These are phyloP conservation scores for Melanotaenia duboulayi DNA, from an alignment of 2,113 vertebrate species.

Conservation along the genomic window DNA sequence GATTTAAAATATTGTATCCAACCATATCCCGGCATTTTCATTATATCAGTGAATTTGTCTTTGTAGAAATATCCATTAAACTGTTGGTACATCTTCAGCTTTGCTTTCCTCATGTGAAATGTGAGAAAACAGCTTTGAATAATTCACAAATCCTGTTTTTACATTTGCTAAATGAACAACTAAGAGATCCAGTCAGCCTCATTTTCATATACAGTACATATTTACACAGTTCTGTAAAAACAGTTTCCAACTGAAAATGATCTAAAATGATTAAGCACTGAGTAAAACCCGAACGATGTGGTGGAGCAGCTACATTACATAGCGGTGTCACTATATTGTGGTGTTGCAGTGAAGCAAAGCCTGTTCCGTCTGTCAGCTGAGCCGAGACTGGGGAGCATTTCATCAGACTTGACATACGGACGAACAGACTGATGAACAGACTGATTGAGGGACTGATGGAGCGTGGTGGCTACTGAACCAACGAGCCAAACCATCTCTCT, in stretches of 20 bases:
- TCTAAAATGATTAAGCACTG: constrained; percentile 7
- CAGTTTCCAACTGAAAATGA: constrained; percentile 2
- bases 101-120: too few species aligned
- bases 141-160: not conserved
- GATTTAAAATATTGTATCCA: not conserved
- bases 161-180: not conserved
- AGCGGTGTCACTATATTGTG: not conserved
- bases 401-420: constrained; percentile 58
- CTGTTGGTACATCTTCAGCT: too few species aligned
- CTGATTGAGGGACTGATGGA: constrained; percentile 60
- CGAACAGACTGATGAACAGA: constrained; percentile 57
- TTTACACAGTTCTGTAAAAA: constrained; percentile 2
- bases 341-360: constrained; percentile 33
- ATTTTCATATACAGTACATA: not conserved
- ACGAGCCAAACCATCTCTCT: constrained; percentile 45
- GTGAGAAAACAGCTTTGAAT: too few species aligned
- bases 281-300: constrained; percentile 11
- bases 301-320: constrained; percentile 3
- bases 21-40: not conserved
- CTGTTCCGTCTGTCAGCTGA: constrained; percentile 32
- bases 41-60: too few species aligned
- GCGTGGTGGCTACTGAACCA: constrained; percentile 57
- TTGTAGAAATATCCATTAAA: too few species aligned
- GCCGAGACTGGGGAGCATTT: constrained; percentile 38
- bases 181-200: not conserved